Base-by-base conservation (phyloP, 1,140 invertebrate species). In the Pseudomyrmex sp. region DNA sequence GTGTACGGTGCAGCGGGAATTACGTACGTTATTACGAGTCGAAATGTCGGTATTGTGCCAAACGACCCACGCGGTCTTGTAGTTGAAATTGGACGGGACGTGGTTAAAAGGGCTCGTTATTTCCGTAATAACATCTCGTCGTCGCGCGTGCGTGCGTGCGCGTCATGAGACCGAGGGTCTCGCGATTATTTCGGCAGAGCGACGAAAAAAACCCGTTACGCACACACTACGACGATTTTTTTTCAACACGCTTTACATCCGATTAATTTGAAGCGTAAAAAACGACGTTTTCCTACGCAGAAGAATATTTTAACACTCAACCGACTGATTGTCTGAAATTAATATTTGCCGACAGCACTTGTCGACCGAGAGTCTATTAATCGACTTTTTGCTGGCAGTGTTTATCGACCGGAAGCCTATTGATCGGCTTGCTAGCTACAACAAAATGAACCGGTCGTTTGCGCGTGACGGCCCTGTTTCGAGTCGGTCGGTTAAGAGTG, bases 91-190 rank as follows among this genome's bases (percentile, higher is more conserved):
- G 76, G 76, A 80, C 44, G 76, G 76, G 44, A 70, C 76, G 76
- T 52, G 76, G 65, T 72, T 80, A 80, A 80, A 72, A 70, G 76
- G 54, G 76, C 76, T 80, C 76, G 66, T 80, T 80, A 80, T 80
- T 80, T 70, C 61, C 76, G 66, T 80, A 80, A 80, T 80, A 80
- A 80, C 76, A 59, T 80, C 76, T 80, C 76, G 76, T 50, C 62
- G 62, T 52, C 2, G 58, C 66, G 54, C 66, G 54, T 48, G 76
- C 76, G 54, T 50, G 76, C 76, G 18, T 72, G 76, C 35, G 15
- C 66, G 52, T 48, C 65, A 79, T 52, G 63, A 59, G 52, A 69
- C n/a, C 59, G 13, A 44, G 54, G 35, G 54, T 58, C 10, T 58
- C 10, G 44, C 46, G 76, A 70, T 66, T 10, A 50, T 80, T 79